Evolutionary conservation across 1,140 invertebrate species (phyloP), one percentile per base, ranked within the genome.

Genomic region (Gonioctena quinquepunctata): DNA sequence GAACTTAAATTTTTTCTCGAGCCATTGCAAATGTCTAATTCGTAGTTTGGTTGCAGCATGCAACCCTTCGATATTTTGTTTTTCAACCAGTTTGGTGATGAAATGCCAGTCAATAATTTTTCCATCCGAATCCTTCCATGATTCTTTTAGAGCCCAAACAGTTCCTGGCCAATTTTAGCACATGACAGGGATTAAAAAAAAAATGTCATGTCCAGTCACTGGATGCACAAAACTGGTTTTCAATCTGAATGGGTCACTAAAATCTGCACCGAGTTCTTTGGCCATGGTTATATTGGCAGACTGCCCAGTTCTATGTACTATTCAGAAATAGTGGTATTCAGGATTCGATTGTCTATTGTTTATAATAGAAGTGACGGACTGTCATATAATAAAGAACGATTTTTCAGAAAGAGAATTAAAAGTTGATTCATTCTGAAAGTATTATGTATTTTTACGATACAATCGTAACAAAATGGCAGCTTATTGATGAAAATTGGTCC

Each of bases 111-210:
- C 59, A 11, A 71, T 68, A 13, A 18, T 23, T 19, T 56, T 28
- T 26, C 33, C 26, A 4, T 68, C 26, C n/a, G n/a, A n/a, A n/a
- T n/a, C 2, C 2, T 52, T 70, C 57, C 7, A 67, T 19, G 2
- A 33, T 42, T 18, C 49, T 16, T 71, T 61, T 23, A n/a, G 63
- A 27, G 2, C 11, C 64, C 11, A 61, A 61, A 25, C 56, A 61
- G 23, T 71, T 71, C 68, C 69, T 71, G 5, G 68, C 49, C 5
- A 70, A 28, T 33, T 70, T 70, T 16, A 71, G 16, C 64, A 67
- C 61, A 25, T 71, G 69, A 33, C 69, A 67, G 4, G 64, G 8
- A 62, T 62, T 57, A 3, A 71, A 16, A 27, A 16, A 65, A 16
- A 70, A 56, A 66, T 16, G n/a, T 48, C 11, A 18, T 69, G n/a